These are phyloP conservation scores for Cartodere bifasciata DNA, from an alignment of 2,888 invertebrate genomes.

Conservation along the genomic window DNA sequence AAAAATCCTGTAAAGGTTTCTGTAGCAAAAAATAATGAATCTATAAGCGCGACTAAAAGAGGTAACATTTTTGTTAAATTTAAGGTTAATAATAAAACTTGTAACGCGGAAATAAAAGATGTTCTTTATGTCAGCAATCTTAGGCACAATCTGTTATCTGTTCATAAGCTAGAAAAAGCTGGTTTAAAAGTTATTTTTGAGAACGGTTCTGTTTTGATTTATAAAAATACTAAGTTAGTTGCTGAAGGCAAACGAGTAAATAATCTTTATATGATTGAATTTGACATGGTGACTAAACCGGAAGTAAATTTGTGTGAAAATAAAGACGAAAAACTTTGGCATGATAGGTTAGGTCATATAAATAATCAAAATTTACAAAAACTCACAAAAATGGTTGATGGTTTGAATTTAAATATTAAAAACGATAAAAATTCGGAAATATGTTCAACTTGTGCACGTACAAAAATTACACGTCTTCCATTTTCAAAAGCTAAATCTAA, in stretches of 20 bases:
- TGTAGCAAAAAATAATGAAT: conserved; percentile 10
- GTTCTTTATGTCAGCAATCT: conserved; percentile 6
- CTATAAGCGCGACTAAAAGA: conserved; percentile 9
- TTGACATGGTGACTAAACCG: no score
- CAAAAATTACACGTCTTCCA: conserved; percentile 4
- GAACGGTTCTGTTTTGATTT: conserved; percentile 7
- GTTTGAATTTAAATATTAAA: no score
- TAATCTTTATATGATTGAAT: conserved; percentile 10
- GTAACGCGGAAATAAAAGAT: conserved; percentile 6
- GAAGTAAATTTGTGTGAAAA: no score
- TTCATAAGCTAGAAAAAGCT: conserved; percentile 9
- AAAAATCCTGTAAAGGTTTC: conserved; percentile 6
- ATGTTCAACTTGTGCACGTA: conserved; percentile 4
- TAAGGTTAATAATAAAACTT: conserved; percentile 1
- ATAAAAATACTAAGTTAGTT: conserved; percentile 7
- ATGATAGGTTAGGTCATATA: no score
- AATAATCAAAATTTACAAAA: no score
- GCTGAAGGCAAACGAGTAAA: conserved; percentile 7
- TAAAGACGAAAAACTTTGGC: no score
- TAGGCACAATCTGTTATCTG: conserved; percentile 10
- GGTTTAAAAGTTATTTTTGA: conserved; percentile 10
- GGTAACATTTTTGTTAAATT: conserved; percentile 8
- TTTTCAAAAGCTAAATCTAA: conserved; percentile 14
- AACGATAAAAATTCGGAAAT: no score
- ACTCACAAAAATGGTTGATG: no score